Base-by-base conservation (phyloP, 2,888 invertebrate species). In the Digitonthophagus gazella region DNA sequence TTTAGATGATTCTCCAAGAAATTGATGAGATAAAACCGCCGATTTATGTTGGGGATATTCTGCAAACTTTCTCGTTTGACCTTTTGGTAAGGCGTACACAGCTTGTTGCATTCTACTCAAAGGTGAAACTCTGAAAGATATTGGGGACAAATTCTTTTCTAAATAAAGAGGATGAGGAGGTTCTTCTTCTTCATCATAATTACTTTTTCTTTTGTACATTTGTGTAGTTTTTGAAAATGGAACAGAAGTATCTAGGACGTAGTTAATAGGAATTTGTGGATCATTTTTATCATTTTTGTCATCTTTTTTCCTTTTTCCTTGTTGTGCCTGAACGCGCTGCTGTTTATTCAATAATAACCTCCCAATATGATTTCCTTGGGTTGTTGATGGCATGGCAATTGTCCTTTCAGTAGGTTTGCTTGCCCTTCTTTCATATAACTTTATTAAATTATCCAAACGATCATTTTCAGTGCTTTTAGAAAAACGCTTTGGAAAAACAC, bases 41-140 rank as follows among this genome's bases (percentile, higher is more conserved):
- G 28, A 44, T 44, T 44, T 44, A 44, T 44, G 6, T 44, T 44
- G 28, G 8, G 28, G 28, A 3, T 61, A 61, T 61, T n/a, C 61
- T 8, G 61, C 8, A n/a, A 18, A 61, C 6, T 6, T 18, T 19
- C 61, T 16, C 61, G 18, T 61, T 8, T 18, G 18, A 0, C 20
- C 61, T 5, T 61, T 61, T 1, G 61, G 61, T 18, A 61, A 18
- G 0, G 61, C 61, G n/a, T 61, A 61, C 16, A 16, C 20, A 61
- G 19, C 18, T 5, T n/a, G 2, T 20, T 61, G 61, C 61, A 61
- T 61, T 3, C 61, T 16, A 18, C 61, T 61, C 20, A 61, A 19
- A 5, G 19, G n/a, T 3, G 61, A 19, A 5, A 57, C n/a, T n/a
- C 57, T 4, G 16, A 15, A 57, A 4, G 57, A 44, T 44, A 44